phyloP scores from a whole-genome alignment of 2,797 vertebrate genomes.

The Pseudochaenichthys georgianus region DNA sequence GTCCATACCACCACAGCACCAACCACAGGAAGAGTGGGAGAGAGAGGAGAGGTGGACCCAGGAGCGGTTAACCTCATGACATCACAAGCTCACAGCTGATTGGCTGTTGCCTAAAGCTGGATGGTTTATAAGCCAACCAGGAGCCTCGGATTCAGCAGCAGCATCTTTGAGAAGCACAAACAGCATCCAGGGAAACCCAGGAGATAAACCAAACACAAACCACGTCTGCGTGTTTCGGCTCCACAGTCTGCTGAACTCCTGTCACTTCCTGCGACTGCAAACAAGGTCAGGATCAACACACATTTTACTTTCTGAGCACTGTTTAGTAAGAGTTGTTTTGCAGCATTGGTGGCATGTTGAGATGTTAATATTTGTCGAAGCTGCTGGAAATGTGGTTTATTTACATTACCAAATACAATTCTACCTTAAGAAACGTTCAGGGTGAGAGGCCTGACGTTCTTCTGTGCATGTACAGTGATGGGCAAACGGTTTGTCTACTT shows the following conservation, averaged over 20 bases:
- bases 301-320: neutral
- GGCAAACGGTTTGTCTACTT: constrained; percentile 1
- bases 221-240: constrained; percentile 33
- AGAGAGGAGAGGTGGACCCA: constrained; percentile 81
- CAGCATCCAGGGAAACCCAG: constrained; percentile 57
- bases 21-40: constrained; percentile 89
- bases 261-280: constrained; percentile 42
- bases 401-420: neutral
- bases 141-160: constrained; percentile 52
- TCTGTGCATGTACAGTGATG: neutral
- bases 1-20: constrained; percentile 65
- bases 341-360: neutral
- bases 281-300: constrained; percentile 62
- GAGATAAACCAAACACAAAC: constrained; percentile 60
- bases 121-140: constrained; percentile 82
- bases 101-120: constrained; percentile 72
- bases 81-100: constrained; percentile 74
- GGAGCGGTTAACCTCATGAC: constrained; percentile 85
- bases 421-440: constrained; percentile 9
- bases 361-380: constrained; percentile 16
- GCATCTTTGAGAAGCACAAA: constrained; percentile 68
- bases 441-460: neutral
- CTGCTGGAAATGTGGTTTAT: constrained; percentile 12
- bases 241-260: constrained; percentile 26
- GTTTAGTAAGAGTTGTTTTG: constrained; percentile 1